Evolutionary conservation across 1,140 invertebrate species (phyloP).

Genomic region (Trichonephila clavipes): DNA sequence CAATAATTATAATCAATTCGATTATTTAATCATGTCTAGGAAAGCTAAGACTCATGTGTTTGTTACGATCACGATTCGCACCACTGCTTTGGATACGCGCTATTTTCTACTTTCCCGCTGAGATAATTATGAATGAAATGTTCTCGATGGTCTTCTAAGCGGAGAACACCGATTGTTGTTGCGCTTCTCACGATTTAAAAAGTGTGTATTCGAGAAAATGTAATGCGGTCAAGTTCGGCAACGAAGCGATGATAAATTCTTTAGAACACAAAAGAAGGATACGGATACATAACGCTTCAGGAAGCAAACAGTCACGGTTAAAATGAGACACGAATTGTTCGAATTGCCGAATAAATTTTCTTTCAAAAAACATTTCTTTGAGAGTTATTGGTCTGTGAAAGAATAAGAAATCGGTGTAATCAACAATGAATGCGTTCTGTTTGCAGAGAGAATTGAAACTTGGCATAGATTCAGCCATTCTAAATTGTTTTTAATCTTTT

Average conservation of each 20-base stretch:
- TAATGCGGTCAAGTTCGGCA: constrained; percentile 30
- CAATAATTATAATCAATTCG: too few relatives aligned
- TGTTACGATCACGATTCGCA: too few relatives aligned
- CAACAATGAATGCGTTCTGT: too few relatives aligned
- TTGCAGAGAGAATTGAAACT: too few relatives aligned
- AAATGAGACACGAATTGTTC: neutral
- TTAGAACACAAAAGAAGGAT: neutral
- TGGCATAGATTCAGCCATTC: too few relatives aligned
- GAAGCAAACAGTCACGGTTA: neutral
- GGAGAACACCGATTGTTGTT: neutral
- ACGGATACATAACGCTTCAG: constrained; percentile 27
- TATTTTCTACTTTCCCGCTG: too few relatives aligned
- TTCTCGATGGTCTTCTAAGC: too few relatives aligned
- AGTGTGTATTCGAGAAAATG: neutral
- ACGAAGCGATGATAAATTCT: neutral
- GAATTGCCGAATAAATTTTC: neutral
- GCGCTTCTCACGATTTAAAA: neutral
- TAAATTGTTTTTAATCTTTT: too few relatives aligned
- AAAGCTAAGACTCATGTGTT: too few relatives aligned
- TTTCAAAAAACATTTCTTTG: neutral
- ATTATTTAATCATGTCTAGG: too few relatives aligned
- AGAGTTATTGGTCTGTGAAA: neutral
- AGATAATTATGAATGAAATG: too few relatives aligned
- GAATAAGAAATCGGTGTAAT: neutral
- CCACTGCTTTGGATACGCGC: too few relatives aligned